Base-by-base conservation (phyloP, 1,140 invertebrate species). In the Caenorhabditis latens region DNA sequence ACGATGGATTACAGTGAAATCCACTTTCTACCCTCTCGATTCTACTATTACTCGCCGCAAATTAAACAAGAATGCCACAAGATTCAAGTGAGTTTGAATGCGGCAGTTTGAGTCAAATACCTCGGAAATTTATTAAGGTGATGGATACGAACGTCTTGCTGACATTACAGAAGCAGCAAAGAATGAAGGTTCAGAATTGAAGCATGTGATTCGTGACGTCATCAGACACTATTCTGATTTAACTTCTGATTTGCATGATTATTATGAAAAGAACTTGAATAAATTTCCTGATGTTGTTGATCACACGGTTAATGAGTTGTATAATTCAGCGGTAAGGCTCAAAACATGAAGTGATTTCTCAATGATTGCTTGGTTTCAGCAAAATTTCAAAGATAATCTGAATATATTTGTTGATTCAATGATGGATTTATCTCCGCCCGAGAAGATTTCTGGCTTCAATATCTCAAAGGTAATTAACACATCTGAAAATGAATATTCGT, bases 221-320 rank as follows among this genome's bases (percentile, higher is more conserved):
- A 21, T 50, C 71, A 48, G 71, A 50, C n/a, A 79, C 21, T 79
- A 79, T 79, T 48, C 71, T 5, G 71, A 79, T 9, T 32, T 79
- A 14, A n/a, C 3, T 9, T 14, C 13, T 14, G 71, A 79, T 50
- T 9, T 79, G n/a, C 19, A 48, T 9, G 46, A 79, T 14, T 79
- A 50, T 24, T 79, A 50, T 42, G 46, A 50, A 11, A 79, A 79
- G n/a, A 79, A 79, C 53, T 9, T 50, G 71, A 79, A 53, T 8
- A 50, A 50, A 14, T 50, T 53, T 50, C 71, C 46, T 11, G 46
- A 32, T 1, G 53, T n/a, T 32, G 71, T 79, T 0, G 71, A 50
- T 11, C 71, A 53, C 13, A 50, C 71, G 1, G 71, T 46, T 3
- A 46, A 43, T n/a, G 65, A 71, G 0, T 19, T 16, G 40, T 46